A percentile compares a stretch with the other conserved stretches of the same genome.
phyloP scores from a whole-genome alignment of 1,140 invertebrate genomes.

The Drosophila pseudoananassae region DNA sequence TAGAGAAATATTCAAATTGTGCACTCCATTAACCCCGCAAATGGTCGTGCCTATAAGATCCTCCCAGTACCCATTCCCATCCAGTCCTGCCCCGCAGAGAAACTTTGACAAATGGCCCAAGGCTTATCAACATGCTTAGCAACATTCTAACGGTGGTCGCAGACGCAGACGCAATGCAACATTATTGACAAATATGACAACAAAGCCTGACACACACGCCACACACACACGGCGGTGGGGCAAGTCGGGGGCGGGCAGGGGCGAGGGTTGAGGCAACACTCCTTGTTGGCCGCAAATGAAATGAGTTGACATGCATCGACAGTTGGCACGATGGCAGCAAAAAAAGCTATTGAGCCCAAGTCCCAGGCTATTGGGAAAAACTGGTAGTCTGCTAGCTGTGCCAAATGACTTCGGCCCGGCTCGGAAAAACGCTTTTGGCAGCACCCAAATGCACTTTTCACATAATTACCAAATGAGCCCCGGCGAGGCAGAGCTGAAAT shows the following conservation, averaged over 20 bases:
- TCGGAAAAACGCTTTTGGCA: conserved; percentile 62
- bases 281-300: conserved; percentile 63
- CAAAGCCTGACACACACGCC: conserved; percentile 51
- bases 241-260: neutral
- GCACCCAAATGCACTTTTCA: conserved; percentile 76
- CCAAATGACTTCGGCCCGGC: conserved; percentile 49
- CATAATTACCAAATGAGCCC: conserved; percentile 80
- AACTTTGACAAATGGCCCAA: conserved; percentile 42
- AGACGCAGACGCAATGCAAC: conserved; percentile 29
- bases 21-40: conserved; percentile 40
- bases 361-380: conserved; percentile 13
- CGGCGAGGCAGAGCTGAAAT: conserved; percentile 70
- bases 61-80: too few relatives aligned
- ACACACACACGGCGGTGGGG: conserved; percentile 11
- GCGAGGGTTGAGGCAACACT: conserved; percentile 37
- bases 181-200: conserved; percentile 69
- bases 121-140: conserved; percentile 31
- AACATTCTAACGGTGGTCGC: conserved; percentile 46
- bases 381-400: conserved; percentile 35
- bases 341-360: neutral
- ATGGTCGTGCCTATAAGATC: conserved; percentile 3
- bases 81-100: neutral
- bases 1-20: conserved; percentile 31
- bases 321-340: conserved; percentile 21
- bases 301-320: conserved; percentile 77